Evolutionary conservation across 2,888 invertebrate genomes (phyloP), one percentile per base, ranked within the genome.

Genomic region (Xylota segnis): DNA sequence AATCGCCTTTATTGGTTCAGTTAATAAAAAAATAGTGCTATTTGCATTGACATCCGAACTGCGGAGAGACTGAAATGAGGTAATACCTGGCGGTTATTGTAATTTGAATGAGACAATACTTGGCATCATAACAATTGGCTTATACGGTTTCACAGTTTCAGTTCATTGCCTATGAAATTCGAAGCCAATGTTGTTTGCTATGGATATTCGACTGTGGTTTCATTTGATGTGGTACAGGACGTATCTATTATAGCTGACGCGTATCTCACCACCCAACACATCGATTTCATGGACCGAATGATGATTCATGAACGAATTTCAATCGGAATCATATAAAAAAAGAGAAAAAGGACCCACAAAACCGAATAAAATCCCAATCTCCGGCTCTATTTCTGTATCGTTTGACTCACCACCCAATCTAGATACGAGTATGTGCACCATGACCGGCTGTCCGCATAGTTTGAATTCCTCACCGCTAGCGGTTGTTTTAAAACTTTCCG

Each of bases 261-360:
- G 14, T 12, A 50, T 18, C 50, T 10, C 14, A 27, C 14, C 43
- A 14, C 43, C 43, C 7, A 27, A 10, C 29, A 63, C 9, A 6
- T 12, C n/a, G 2, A 3, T 40, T 12, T 40, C n/a, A 40, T 4
- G 4, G 2, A n/a, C n/a, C 45, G 18, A 10, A 23, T 6, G 59
- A 47, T 65, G 32, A 9, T 32, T 65, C 63, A 47, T 5, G 34
- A 52, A 23, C 23, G n/a, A 4, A 10, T 18, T 52, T 52, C 18
- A 54, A 63, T 74, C 43, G 63, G 63, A 74, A 23, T 52, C 50
- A 18, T 32, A 65, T 65, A 37, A 68, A 68, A 66, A 27, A 10
- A 9, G 1, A 1, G 23, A 4, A 52, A 52, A 54, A 54, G 40
- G 27, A 68, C 16, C 23, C 16, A 52, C 2, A 43, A 14, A 43